Conservation (phyloP, 2,888 invertebrate species). For the Crepidodera aurea region DNA sequence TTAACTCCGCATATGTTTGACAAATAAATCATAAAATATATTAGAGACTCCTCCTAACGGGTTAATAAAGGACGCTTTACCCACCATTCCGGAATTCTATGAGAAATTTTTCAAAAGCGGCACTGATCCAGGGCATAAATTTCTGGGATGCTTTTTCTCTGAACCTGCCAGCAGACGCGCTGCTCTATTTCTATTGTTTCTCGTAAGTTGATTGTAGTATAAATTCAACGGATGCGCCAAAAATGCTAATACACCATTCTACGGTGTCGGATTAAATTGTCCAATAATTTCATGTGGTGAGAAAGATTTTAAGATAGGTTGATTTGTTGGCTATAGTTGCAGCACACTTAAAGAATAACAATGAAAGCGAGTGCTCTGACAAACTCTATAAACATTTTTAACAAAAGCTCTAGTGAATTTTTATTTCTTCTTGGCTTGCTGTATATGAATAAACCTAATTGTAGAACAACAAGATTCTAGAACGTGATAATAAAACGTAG, state of each 20-base stretch:
- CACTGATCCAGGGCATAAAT: slow-evolving; percentile 24
- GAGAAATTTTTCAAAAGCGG: slow-evolving; percentile 18
- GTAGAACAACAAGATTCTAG: no score
- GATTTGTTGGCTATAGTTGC: slow-evolving; percentile 1
- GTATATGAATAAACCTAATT: no score
- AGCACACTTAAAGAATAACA: slow-evolving; percentile 10
- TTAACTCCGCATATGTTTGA: not conserved
- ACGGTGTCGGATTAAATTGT: slow-evolving; percentile 21
- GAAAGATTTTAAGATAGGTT: slow-evolving; percentile 12
- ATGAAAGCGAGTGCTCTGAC: not conserved
- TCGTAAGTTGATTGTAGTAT: slow-evolving; percentile 22
- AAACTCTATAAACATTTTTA: no score
- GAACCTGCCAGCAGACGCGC: slow-evolving; percentile 16
- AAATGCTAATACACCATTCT: slow-evolving; percentile 21
- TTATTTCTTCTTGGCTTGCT: no score
- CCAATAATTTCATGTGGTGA: slow-evolving; percentile 11
- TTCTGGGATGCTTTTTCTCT: slow-evolving; percentile 15
- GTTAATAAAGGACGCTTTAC: slow-evolving; percentile 23
- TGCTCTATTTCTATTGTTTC: slow-evolving; percentile 26
- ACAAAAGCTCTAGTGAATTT: no score
- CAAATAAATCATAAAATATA: slow-evolving; percentile 18
- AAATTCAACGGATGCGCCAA: slow-evolving; percentile 17
- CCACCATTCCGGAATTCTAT: slow-evolving; percentile 15
- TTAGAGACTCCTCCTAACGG: slow-evolving; percentile 10
- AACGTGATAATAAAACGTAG: no score